Percentiles rank a stretch among this genome's conserved stretches.
Conservation (phyloP, 2,888 invertebrate species). For the Altica lythri region DNA sequence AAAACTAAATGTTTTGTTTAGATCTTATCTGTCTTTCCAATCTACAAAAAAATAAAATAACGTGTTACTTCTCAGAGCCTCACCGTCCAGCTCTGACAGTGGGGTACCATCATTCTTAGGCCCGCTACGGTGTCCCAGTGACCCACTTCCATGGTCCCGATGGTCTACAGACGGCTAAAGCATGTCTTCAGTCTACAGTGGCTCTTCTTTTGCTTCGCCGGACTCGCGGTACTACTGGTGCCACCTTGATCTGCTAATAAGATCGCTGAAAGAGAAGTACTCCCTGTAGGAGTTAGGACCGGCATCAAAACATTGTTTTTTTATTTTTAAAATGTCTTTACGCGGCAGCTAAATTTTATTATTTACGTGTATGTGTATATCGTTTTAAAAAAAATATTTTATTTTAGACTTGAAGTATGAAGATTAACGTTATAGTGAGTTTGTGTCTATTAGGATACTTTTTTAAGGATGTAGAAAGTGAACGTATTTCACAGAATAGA, state of each 20-base stretch:
- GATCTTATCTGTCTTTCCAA: background rate
- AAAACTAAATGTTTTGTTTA: too few species aligned
- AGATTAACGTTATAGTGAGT: slow-evolving; percentile 44
- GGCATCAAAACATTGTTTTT: slow-evolving; percentile 5
- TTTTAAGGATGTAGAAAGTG: slow-evolving; percentile 40
- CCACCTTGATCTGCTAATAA: background rate
- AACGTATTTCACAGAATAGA: slow-evolving; percentile 33
- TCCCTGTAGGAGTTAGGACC: slow-evolving; percentile 2
- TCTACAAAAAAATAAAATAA: slow-evolving; percentile 5
- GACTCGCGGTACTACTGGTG: slow-evolving; percentile 29
- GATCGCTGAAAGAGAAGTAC: background rate
- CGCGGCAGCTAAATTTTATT: background rate
- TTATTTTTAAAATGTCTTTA: background rate
- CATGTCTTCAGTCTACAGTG: slow-evolving; percentile 42
- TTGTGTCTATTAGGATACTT: slow-evolving; percentile 44
- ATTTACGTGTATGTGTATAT: background rate
- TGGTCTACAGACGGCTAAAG: slow-evolving; percentile 55
- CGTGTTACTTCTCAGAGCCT: slow-evolving; percentile 6
- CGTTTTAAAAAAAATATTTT: background rate
- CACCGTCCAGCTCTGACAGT: slow-evolving; percentile 14
- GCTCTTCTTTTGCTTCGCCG: slow-evolving; percentile 37
- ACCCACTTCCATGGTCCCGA: slow-evolving; percentile 56
- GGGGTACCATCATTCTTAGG: slow-evolving; percentile 41
- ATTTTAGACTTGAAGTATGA: slow-evolving; percentile 40
- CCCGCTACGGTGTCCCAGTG: slow-evolving; percentile 57